Evolutionary conservation across 2,797 vertebrate species (phyloP), one percentile per base, ranked within the genome.

Genomic region (Chrysocyon brachyurus): DNA sequence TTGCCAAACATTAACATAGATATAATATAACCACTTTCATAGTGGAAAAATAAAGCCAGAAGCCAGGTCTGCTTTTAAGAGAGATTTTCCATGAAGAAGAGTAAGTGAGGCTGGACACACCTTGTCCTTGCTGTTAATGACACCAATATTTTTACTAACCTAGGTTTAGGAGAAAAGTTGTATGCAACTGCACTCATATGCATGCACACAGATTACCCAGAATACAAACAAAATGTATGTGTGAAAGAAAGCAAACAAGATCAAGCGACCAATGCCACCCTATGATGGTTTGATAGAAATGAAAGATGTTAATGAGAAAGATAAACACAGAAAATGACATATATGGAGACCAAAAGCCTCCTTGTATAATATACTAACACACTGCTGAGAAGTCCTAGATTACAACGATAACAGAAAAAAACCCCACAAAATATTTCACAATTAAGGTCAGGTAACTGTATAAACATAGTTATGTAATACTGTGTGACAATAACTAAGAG

Each of bases 11-110:
- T 75, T 86, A 86, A 95, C 14, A 56, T n/a, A 63, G 63, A 52
- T 33, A 95, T 3, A 26, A 82, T 54, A 91, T 12, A 78, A 59
- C 57, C 21, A 78, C 15, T 77, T 85, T 64, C 57, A 54, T 16
- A 77, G 3, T 61, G 7, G 52, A 91, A 95, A 57, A 66, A 95
- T 75, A 93, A 94, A 96, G 54, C n/a, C 77, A 82, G 24, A 90
- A 89, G 33, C 40, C 36, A 85, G 36, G 40, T 79, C 52, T 89
- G 31, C 26, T 93, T 82, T 94, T 54, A 81, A 81, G 17, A 90
- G 63, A 78, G 26, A 86, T 61, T 83, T 78, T 90, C 75, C 49
- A 75, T 59, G 64, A 19, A 19, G 2, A 75, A 22, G 52, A 68
- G 0, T 88, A 61, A 92, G 24, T 59, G 54, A 33, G 9, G 61